Evolutionary conservation across 2,797 vertebrate species (phyloP).

Genomic region (Aeoliscus strigatus): DNA sequence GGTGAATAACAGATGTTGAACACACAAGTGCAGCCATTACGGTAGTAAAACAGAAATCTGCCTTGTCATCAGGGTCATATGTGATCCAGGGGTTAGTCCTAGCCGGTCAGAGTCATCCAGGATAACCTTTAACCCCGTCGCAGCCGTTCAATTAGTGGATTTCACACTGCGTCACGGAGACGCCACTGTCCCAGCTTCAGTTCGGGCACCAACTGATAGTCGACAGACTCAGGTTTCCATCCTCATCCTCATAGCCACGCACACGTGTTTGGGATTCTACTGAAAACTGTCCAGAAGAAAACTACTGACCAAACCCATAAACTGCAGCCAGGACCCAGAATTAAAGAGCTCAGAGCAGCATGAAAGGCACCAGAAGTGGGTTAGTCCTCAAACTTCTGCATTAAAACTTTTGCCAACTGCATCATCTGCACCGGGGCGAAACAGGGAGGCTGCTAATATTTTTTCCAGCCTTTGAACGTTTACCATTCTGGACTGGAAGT

Average conservation of each 20-base stretch:
- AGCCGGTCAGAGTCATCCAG: slow-evolving; percentile 42
- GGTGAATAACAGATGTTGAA: slow-evolving; percentile 49
- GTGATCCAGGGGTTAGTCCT: slow-evolving; percentile 61
- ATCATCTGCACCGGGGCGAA: slow-evolving; percentile 34
- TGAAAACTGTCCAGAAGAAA: slow-evolving; percentile 43
- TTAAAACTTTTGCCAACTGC: slow-evolving; percentile 33
- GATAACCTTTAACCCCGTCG: slow-evolving; percentile 61
- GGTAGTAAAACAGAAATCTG: slow-evolving; percentile 35
- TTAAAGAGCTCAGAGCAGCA: slow-evolving; percentile 37
- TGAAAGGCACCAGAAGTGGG: slow-evolving; percentile 24
- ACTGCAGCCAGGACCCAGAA: slow-evolving; percentile 36
- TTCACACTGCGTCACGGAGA: slow-evolving; percentile 57
- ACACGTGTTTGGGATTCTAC: too few species aligned
- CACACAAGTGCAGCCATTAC: slow-evolving; percentile 24
- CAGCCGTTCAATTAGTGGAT: slow-evolving; percentile 61
- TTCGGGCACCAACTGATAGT: slow-evolving; percentile 45
- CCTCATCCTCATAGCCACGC: too few species aligned
- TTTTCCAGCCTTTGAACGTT: slow-evolving; percentile 56
- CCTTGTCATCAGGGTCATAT: slow-evolving; percentile 52
- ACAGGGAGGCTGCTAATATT: slow-evolving; percentile 23
- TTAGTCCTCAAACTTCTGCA: slow-evolving; percentile 28
- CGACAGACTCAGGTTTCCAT: slow-evolving; percentile 47
- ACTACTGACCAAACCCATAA: slow-evolving; percentile 36
- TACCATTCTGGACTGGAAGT: slow-evolving; percentile 17
- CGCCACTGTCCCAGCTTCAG: slow-evolving; percentile 16